Evolutionary conservation across 2,888 invertebrate genomes (phyloP).

Genomic region (Parnassius apollo): DNA sequence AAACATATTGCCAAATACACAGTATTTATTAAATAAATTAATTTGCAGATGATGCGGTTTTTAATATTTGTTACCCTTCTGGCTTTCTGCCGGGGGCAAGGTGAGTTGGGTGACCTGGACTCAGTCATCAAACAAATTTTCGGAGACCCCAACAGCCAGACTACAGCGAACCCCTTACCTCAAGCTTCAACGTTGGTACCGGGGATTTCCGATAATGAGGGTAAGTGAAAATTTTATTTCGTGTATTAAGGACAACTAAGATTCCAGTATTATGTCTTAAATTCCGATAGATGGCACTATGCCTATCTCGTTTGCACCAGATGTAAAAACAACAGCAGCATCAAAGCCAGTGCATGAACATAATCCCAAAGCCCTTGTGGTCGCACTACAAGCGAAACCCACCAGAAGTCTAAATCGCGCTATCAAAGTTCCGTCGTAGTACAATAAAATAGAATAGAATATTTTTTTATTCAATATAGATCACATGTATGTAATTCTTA

Average conservation of each 20-base stretch:
- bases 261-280: slow-evolving; percentile 15
- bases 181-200: slow-evolving; percentile 38
- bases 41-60: slow-evolving; percentile 48
- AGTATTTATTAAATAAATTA: background rate
- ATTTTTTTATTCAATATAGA: no score
- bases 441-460: no score
- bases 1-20: no score
- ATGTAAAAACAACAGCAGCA: slow-evolving; percentile 3
- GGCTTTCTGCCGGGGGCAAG: slow-evolving; percentile 38
- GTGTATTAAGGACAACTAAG: background rate
- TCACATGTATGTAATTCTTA: no score
- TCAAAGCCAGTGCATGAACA: slow-evolving; percentile 1
- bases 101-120: slow-evolving; percentile 53
- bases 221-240: slow-evolving; percentile 23
- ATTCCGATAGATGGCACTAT: background rate
- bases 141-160: slow-evolving; percentile 39
- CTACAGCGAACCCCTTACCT: background rate
- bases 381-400: background rate
- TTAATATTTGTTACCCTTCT: slow-evolving; percentile 38
- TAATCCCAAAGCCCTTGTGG: background rate
- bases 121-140: slow-evolving; percentile 59
- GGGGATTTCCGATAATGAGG: slow-evolving; percentile 23
- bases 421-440: no score
- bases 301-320: no score
- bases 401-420: no score